Evolutionary conservation across 2,797 vertebrate species (phyloP).

Genomic region (Hapalemur alaotrensis): DNA sequence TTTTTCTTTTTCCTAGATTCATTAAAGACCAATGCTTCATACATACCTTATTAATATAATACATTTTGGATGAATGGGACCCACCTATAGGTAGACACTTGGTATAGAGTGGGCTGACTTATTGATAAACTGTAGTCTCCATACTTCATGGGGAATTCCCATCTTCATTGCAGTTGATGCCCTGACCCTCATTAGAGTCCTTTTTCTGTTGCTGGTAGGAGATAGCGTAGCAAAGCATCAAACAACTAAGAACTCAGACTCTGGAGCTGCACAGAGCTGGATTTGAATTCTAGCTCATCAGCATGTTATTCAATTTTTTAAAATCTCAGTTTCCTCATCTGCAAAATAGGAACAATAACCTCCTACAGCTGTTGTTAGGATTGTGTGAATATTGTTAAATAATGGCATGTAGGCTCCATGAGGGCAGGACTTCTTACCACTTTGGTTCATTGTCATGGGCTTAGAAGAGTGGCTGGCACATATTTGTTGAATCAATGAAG

Average conservation of each 20-base stretch:
- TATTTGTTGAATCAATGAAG: not conserved
- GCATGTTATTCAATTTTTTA: not conserved
- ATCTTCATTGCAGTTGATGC: not conserved
- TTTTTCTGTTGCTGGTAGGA: not conserved
- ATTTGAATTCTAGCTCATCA: slow-evolving; percentile 19
- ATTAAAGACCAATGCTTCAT: not conserved
- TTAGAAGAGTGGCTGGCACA: not conserved
- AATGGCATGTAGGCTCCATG: not conserved
- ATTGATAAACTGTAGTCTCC: not conserved
- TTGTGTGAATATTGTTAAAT: not conserved
- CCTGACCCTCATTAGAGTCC: not conserved
- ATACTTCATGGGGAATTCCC: not conserved
- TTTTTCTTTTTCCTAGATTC: not conserved
- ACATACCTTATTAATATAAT: not conserved
- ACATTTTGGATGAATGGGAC: not conserved
- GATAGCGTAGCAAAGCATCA: not conserved
- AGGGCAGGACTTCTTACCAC: not conserved
- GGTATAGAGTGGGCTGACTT: not conserved
- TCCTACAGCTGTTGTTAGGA: not conserved
- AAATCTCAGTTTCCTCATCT: not conserved
- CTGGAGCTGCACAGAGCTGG: not conserved
- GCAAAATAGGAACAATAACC: not conserved
- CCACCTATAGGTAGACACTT: not conserved
- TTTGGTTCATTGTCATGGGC: not conserved
- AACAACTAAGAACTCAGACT: not conserved